Conservation (phyloP, 2,888 invertebrate species). For the Augiades crinisus region DNA sequence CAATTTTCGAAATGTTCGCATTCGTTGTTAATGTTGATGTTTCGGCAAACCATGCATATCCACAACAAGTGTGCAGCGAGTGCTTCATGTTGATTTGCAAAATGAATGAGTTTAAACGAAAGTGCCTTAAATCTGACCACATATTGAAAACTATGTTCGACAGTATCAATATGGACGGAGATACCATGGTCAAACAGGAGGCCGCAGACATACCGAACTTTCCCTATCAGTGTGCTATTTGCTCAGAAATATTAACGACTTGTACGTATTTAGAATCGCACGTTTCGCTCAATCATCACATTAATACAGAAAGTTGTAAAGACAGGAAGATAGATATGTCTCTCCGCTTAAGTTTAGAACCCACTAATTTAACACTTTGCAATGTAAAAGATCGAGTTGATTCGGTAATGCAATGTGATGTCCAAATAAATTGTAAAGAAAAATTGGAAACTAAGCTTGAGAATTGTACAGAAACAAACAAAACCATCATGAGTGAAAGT, state of each 20-base stretch:
- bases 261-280: slow-evolving; percentile 33
- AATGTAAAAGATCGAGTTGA: no score
- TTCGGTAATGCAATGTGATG: no score
- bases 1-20: slow-evolving; percentile 49
- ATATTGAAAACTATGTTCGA: slow-evolving; percentile 46
- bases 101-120: slow-evolving; percentile 59
- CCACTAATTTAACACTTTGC: no score
- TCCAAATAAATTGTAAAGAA: no score
- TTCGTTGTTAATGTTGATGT: slow-evolving; percentile 54
- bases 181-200: slow-evolving; percentile 23
- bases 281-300: slow-evolving; percentile 24
- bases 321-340: no score
- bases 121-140: slow-evolving; percentile 54
- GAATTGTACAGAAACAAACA: no score
- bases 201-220: slow-evolving; percentile 11
- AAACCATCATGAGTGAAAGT: no score
- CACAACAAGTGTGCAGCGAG: slow-evolving; percentile 61
- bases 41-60: slow-evolving; percentile 48
- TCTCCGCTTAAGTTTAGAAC: no score
- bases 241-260: slow-evolving; percentile 33
- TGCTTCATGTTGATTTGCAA: slow-evolving; percentile 54
- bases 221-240: slow-evolving; percentile 36
- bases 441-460: no score
- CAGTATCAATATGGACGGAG: slow-evolving; percentile 12
- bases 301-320: slow-evolving; percentile 9